Base-by-base conservation (phyloP, 2,113 vertebrate genomes). In the Atherinomorus stipes region DNA sequence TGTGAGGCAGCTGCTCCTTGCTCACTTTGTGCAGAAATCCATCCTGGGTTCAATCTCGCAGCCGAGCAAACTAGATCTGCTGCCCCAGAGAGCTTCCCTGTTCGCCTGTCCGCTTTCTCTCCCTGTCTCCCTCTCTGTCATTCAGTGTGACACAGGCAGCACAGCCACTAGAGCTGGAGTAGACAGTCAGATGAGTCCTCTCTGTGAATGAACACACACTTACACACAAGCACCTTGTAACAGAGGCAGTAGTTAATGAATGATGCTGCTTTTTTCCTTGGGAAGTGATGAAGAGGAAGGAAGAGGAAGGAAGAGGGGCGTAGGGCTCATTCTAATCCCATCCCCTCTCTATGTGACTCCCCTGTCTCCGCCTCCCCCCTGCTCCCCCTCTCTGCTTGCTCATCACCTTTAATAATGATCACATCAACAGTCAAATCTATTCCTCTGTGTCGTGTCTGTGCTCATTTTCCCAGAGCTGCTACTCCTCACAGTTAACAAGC, bases 21-120 rank as follows among this genome's bases (percentile, higher is more conserved):
- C 26, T 63, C 82, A 89, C 47, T 28, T 84, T 21, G 63, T 63
- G 79, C 79, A 85, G 80, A 89, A 86, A 89, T 90, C 85, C 88
- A 90, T 88, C 71, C 80, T 45, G 75, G 58, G 64, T 81, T 83
- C 71, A 68, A 72, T 80, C 73, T 81, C 65, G 57, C 72, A 87
- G 84, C 64, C 19, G 56, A 73, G 69, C 74, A 73, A 66, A 81
- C 78, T 78, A 65, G 76, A 83, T 80, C 77, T 68, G 73, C 68
- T 80, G 64, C 89, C 81, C 84, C 66, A 6, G 40, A 82, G 78
- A 84, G 56, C 65, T 68, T 66, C 67, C 71, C 66, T 50, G 7
- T 18, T 38, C 67, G 75, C n/a, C 78, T 74, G 54, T 28, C 53
- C n/a, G 50, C 80, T 54, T 38, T 34, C 58, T 22, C 42, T 25